A percentile compares a stretch with the other conserved stretches of the same genome.
phyloP scores from a whole-genome alignment of 2,797 vertebrate genomes.

The Neosalanx taihuensis region DNA sequence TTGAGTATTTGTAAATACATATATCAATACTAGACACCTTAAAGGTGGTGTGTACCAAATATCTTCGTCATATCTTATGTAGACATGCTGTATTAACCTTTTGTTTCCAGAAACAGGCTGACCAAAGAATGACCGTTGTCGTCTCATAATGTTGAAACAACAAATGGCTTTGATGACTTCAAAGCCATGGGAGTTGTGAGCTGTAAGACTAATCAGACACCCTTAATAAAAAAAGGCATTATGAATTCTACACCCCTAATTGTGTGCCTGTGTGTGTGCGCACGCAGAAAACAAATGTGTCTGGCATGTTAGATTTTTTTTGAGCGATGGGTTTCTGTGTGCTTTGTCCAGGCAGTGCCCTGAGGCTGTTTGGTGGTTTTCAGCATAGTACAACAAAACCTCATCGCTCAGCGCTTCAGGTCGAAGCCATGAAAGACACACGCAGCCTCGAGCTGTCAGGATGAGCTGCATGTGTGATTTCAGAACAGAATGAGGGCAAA shows the following conservation, averaged over 20 bases:
- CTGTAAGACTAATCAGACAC: constrained; percentile 24
- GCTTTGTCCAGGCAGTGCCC: constrained; percentile 9
- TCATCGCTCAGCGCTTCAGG: constrained; percentile 16
- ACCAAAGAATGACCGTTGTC: constrained; percentile 24
- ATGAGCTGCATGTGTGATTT: constrained; percentile 24
- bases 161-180: constrained; percentile 42
- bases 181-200: constrained; percentile 8
- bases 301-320: constrained; percentile 8
- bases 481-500: constrained; percentile 39
- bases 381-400: constrained; percentile 7
- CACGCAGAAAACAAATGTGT: neutral
- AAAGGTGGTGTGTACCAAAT: too few species aligned
- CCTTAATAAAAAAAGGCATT: constrained; percentile 24
- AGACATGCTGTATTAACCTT: too few species aligned
- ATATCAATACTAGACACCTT: too few species aligned
- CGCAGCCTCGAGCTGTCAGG: constrained; percentile 34
- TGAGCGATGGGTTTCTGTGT: constrained; percentile 3
- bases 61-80: neutral
- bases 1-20: too few species aligned
- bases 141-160: constrained; percentile 40
- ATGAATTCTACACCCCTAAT: constrained; percentile 10
- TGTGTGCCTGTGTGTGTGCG: neutral
- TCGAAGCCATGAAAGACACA: constrained; percentile 43
- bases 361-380: constrained; percentile 3
- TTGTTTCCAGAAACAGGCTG: too few species aligned